Evolutionary conservation across 2,113 vertebrate genomes (phyloP).

Genomic region (Fregetta grallaria): DNA sequence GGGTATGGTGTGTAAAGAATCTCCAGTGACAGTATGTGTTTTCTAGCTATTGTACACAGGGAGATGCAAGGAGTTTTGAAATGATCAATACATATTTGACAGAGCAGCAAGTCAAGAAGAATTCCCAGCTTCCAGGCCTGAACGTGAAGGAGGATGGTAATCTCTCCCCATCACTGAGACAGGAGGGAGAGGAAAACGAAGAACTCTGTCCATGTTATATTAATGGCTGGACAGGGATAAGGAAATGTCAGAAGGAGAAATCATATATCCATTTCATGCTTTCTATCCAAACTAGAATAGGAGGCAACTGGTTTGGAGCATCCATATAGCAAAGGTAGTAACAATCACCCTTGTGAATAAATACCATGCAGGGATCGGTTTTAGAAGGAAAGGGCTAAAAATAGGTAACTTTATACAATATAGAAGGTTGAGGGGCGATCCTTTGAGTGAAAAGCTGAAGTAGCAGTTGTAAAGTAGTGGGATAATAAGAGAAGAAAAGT

Average conservation of each 20-base stretch:
- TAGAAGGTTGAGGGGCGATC: neutral
- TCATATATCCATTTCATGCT: neutral
- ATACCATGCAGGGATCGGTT: neutral
- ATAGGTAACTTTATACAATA: neutral
- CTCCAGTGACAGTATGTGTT: neutral
- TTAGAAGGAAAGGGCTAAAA: conserved; percentile 39
- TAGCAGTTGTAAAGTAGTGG: neutral
- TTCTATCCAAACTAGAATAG: neutral
- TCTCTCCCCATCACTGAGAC: neutral
- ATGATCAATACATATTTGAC: neutral
- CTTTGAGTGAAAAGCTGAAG: conserved; percentile 13
- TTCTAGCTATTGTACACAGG: neutral
- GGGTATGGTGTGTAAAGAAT: neutral
- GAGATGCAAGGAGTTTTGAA: neutral
- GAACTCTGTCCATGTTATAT: neutral
- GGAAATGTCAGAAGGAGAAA: neutral
- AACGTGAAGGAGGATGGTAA: neutral
- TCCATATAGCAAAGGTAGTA: neutral
- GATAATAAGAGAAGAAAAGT: conserved; percentile 17
- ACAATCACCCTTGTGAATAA: neutral
- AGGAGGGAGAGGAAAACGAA: neutral
- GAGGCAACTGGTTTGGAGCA: neutral
- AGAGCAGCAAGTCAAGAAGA: neutral
- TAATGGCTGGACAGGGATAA: neutral
- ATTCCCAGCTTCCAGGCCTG: neutral